Evolutionary conservation across 1,140 invertebrate genomes (phyloP), one percentile per base, ranked within the genome.

Genomic region (Campoletis sonorensis): DNA sequence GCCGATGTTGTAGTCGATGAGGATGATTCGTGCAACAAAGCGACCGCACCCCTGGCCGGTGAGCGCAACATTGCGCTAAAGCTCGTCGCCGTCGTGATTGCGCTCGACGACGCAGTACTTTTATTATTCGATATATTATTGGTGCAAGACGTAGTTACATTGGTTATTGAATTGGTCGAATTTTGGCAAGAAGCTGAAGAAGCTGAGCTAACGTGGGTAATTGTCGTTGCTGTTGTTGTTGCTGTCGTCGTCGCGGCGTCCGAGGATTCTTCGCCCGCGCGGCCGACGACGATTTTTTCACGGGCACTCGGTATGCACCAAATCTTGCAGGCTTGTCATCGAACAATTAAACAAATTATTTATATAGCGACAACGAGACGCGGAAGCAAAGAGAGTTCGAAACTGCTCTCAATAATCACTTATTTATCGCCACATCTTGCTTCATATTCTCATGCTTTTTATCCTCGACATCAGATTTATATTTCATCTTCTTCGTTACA

Each of bases 51-150:
- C 72, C 87, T 90, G 73, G 88, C 89, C 83, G 87, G 86, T 82
- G 89, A 90, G 81, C 92, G 91, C 88, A 91, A 83, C 89, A 90
- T 89, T 64, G 49, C 77, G 23, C 79, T 61, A 8, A 61, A 71
- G 27, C 40, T 68, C 2, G 64, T 70, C 21, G 67, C 45, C 78
- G 67, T 72, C 16, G 54, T 33, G 18, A 70, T 70, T 70, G 67
- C 21, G 73, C 27, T 78, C 11, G 49, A 27, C 18, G 54, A 45
- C 11, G 76, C 21, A 23, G 11, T 67, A 67, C 30, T 67, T 15
- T 30, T 33, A 4, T 33, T 70, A 4, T 33, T 70, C 16, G 30
- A 18, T 3, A 33, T 70, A 70, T 70, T 23, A 18, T 54, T 30
- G 10, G 71, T 33, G 64, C 11, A 33, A 2, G 30, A 18, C 1